Base-by-base conservation (phyloP, 2,113 vertebrate genomes). In the Centropus bengalensis region DNA sequence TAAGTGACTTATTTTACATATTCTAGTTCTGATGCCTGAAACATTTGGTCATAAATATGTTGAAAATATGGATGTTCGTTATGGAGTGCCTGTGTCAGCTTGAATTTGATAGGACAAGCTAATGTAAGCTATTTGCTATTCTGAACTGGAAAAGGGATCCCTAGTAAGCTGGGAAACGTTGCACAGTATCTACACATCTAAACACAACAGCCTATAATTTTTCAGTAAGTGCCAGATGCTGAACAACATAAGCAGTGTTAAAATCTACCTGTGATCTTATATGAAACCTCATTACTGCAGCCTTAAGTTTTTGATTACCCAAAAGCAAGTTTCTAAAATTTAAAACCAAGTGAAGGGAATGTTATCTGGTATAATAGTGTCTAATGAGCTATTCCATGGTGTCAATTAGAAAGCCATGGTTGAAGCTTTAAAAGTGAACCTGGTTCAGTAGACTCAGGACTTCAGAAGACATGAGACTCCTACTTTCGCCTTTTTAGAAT, bases 1-100 rank as follows among this genome's bases (percentile, higher is more conserved):
- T 82, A 89, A 95, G 70, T 74, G 49, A 95, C 94, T 91, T 95
- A 77, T 67, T 96, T 96, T 58, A 87, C 28, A 33, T 94, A 95
- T 95, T 91, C 62, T 94, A 74, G 55, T 89, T 82, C 47, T 64
- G 42, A 30, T 70, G 14, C 26, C 68, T 88, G 59, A 95, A 95
- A 59, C 36, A 79, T 59, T 85, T 81, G 8, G 28, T 79, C 82
- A 32, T 54, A 94, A 94, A 93, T 81, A 69, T 47, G 67, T 19
- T 32, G 63, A 52, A 93, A 94, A 89, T 82, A 92, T 20, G 68
- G 74, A 77, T 28, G 24, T 80, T 84, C 17, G 77, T 91, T 94
- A 77, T 7, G 36, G 45, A 88, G 40, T 82, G 80, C 91, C 58
- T 75, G 38, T 75, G 38, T 91, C 80, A 88, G 73, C 51, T 77